phyloP scores from a whole-genome alignment of 2,113 vertebrate genomes.

The Hyla sarda region DNA sequence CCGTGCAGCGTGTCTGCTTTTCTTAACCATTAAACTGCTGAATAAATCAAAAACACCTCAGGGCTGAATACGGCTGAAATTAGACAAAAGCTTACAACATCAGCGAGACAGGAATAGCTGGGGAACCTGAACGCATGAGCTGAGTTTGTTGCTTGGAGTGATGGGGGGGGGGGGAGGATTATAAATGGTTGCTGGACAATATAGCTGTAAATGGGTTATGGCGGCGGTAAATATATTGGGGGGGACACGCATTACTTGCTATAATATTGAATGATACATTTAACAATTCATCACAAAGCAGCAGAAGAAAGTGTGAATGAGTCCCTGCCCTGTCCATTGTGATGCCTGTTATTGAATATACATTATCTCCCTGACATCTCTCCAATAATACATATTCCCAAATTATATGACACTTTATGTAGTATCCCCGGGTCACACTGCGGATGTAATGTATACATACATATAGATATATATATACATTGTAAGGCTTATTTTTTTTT shows the following conservation, averaged over 20 bases:
- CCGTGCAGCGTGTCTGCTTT: not conserved
- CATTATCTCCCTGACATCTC: constrained; percentile 41
- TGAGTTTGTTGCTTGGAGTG: not conserved
- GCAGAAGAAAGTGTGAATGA: not conserved
- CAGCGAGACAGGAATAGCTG: not conserved
- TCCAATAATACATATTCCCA: constrained; percentile 43
- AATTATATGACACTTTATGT: not conserved
- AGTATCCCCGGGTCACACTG: not conserved
- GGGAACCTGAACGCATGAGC: not conserved
- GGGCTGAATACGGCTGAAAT: constrained; percentile 4
- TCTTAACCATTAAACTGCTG: constrained; percentile 35
- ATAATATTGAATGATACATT: constrained; percentile 36
- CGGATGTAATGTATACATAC: constrained; percentile 1
- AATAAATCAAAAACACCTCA: constrained; percentile 26
- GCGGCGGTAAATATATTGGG: constrained; percentile 23
- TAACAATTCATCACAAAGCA: constrained; percentile 35
- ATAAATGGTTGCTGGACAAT: constrained; percentile 18
- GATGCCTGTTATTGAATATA: constrained; percentile 44
- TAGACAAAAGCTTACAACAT: constrained; percentile 22
- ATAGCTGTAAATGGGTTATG: constrained; percentile 2
- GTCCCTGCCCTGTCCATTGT: not conserved
- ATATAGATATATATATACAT: not conserved
- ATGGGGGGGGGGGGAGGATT: no score
- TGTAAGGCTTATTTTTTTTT: not conserved
- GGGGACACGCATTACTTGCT: constrained; percentile 32